Percentiles rank a stretch among this genome's conserved stretches.
phyloP scores from a whole-genome alignment of 2,797 vertebrate species.

The Myioborus miniatus region DNA sequence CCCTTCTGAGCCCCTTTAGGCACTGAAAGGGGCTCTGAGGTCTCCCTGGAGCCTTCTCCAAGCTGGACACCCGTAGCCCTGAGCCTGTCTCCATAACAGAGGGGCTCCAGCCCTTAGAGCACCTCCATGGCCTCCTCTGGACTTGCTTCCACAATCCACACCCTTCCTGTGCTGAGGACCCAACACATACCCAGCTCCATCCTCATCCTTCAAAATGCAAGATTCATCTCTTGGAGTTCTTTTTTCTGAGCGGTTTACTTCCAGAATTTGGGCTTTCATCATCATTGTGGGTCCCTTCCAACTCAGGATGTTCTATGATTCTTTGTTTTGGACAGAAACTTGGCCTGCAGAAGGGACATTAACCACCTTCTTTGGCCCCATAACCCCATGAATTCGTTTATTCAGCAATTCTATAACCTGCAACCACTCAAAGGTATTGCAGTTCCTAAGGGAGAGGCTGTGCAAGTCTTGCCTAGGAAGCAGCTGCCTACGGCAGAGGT shows the following conservation, averaged over 20 bases:
- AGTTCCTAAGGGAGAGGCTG: not conserved
- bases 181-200: accelerated
- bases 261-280: not conserved
- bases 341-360: accelerated
- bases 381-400: not conserved
- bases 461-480: not conserved
- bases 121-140: too few species aligned
- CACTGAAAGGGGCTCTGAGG: accelerated
- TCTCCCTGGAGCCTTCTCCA: not conserved
- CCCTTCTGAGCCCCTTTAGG: not conserved
- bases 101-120: not conserved
- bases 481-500: accelerated
- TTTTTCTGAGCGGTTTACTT: accelerated
- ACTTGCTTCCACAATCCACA: not conserved
- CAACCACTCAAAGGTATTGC: accelerated
- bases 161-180: not conserved
- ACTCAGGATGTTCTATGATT: accelerated
- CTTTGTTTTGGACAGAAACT: not conserved
- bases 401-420: not conserved
- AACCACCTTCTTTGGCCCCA: not conserved
- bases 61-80: accelerated
- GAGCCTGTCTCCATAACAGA: not conserved
- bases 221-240: accelerated
- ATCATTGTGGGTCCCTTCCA: not conserved
- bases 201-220: not conserved